These are phyloP conservation scores for Sceloporus tristichus DNA, from an alignment of 2,113 vertebrate genomes.

Conservation along the genomic window DNA sequence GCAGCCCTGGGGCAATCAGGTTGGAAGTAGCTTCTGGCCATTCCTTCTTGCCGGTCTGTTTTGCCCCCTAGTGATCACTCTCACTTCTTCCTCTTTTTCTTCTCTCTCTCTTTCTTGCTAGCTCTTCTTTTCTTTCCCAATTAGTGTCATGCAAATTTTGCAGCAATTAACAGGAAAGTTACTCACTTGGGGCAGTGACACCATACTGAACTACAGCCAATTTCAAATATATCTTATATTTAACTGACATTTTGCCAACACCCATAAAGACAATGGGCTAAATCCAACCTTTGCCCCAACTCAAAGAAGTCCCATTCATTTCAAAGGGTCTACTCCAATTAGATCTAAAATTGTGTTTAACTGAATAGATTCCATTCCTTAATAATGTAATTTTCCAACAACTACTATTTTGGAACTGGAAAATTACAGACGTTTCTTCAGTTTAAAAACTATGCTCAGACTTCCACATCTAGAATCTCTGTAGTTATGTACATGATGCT, in stretches of 20 bases:
- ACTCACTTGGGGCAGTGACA: not conserved
- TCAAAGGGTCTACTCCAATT: too few species aligned
- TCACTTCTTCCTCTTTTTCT: not conserved
- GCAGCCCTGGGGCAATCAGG: too few species aligned
- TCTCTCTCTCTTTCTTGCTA: not conserved
- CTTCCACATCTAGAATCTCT: not conserved
- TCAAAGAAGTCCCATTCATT: too few species aligned
- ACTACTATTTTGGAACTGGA: too few species aligned
- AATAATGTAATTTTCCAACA: not conserved
- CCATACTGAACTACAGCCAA: not conserved
- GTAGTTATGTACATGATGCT: not conserved
- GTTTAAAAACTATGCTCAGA: not conserved
- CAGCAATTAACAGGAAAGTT: not conserved
- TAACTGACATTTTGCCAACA: not conserved
- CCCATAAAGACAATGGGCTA: not conserved
- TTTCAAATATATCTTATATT: not conserved
- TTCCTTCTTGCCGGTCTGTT: too few species aligned
- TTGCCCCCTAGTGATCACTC: not conserved
- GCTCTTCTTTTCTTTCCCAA: not conserved
- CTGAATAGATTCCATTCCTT: too few species aligned
- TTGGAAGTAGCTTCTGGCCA: too few species aligned
- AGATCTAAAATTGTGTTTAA: too few species aligned
- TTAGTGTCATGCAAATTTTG: not conserved
- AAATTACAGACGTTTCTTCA: not conserved
- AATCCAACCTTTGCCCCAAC: too few species aligned